These are phyloP conservation scores for Xiphophorus couchianus DNA, from an alignment of 2,113 vertebrate genomes.

Conservation along the genomic window DNA sequence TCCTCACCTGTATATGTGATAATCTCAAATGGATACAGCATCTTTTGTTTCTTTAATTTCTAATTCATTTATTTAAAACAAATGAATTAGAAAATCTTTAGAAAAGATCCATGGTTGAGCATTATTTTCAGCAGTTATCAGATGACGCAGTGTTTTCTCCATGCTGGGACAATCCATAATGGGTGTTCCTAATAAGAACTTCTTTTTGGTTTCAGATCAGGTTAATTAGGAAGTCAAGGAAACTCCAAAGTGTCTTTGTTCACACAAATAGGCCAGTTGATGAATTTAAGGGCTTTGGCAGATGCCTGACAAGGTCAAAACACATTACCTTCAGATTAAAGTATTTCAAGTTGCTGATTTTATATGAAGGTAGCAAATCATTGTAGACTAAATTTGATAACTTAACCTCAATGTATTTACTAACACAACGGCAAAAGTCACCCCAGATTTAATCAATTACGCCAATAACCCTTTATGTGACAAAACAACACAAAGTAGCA, in stretches of 20 bases:
- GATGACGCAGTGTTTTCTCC: constrained; percentile 37
- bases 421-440: background rate
- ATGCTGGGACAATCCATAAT: constrained; percentile 37
- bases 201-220: constrained; percentile 44
- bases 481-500: background rate
- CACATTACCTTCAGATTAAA: background rate
- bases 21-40: background rate
- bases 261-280: constrained; percentile 11
- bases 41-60: background rate
- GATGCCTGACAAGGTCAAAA: background rate
- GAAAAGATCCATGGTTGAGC: background rate
- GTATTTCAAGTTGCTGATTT: background rate
- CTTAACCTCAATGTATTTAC: background rate
- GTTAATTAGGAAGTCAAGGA: constrained; percentile 23
- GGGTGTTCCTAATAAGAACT: constrained; percentile 32
- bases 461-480: background rate
- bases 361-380: background rate
- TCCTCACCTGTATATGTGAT: background rate
- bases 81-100: background rate
- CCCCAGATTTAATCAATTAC: too few species aligned
- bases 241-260: constrained; percentile 25
- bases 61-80: background rate
- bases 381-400: background rate
- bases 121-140: background rate
- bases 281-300: constrained; percentile 28